Conservation (phyloP, 2,797 vertebrate species). For the Betta splendens region DNA sequence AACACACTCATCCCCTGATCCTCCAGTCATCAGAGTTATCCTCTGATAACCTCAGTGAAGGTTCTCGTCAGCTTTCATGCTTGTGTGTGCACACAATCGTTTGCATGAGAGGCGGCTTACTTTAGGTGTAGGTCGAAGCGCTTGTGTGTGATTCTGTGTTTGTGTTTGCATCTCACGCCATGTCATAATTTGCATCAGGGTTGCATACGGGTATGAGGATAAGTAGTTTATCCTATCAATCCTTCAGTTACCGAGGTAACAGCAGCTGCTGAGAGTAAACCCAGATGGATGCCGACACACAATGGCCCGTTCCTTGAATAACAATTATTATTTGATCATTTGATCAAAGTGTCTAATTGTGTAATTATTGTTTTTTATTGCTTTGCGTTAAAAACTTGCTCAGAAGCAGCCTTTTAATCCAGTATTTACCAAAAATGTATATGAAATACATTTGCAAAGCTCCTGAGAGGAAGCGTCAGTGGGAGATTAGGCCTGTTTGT, state of each 20-base stretch:
- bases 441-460: too few species aligned
- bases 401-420: too few species aligned
- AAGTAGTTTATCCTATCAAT: background rate
- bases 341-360: too few species aligned
- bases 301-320: too few species aligned
- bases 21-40: conserved; percentile 48
- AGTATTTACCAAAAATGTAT: too few species aligned
- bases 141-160: conserved; percentile 22
- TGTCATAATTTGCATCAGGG: conserved; percentile 30
- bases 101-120: conserved; percentile 19
- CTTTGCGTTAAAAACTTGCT: too few species aligned
- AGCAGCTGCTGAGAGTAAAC: conserved; percentile 10
- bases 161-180: conserved; percentile 18
- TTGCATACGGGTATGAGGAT: conserved; percentile 3
- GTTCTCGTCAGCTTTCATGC: conserved; percentile 41
- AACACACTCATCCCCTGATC: conserved; percentile 18
- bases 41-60: conserved; percentile 42
- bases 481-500: conserved; percentile 66
- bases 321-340: too few species aligned
- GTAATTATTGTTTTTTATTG: too few species aligned
- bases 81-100: conserved; percentile 13
- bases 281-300: conserved; percentile 1
- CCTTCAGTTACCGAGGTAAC: background rate
- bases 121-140: conserved; percentile 13
- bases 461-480: conserved; percentile 31